Conservation (phyloP, 2,797 vertebrate genomes). For the Lagodon rhomboides region DNA sequence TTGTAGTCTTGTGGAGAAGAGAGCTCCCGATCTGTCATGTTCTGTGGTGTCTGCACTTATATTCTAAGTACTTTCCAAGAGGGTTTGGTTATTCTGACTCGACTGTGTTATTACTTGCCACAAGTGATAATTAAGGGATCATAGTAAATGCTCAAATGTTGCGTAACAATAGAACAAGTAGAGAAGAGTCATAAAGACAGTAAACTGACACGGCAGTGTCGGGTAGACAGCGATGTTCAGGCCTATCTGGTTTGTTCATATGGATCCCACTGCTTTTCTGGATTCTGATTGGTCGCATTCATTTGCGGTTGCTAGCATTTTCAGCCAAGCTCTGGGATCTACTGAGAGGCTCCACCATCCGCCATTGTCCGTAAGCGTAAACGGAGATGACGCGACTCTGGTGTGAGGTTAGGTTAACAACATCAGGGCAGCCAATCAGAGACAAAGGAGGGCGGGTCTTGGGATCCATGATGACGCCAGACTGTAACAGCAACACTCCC, state of each 20-base stretch:
- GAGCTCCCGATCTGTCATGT: neutral
- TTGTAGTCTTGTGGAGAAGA: neutral
- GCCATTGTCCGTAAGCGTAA: no score
- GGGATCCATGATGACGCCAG: no score
- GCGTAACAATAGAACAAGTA: neutral
- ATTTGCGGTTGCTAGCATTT: no score
- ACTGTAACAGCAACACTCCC: neutral
- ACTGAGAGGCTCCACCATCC: no score
- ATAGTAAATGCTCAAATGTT: neutral
- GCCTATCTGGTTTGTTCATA: neutral
- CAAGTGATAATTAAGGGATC: constrained; percentile 10
- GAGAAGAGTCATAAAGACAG: neutral
- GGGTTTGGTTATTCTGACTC: neutral
- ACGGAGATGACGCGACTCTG: no score
- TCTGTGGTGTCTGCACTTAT: neutral
- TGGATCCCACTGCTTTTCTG: no score
- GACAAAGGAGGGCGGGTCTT: no score
- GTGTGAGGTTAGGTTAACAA: no score
- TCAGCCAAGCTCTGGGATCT: no score
- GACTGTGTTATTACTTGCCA: neutral
- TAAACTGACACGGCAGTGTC: neutral
- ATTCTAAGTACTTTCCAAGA: neutral
- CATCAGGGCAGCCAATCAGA: no score
- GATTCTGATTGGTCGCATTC: no score
- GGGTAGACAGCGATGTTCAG: neutral